Conservation (phyloP, 2,888 invertebrate genomes). For the Enchytraeus crypticus region DNA sequence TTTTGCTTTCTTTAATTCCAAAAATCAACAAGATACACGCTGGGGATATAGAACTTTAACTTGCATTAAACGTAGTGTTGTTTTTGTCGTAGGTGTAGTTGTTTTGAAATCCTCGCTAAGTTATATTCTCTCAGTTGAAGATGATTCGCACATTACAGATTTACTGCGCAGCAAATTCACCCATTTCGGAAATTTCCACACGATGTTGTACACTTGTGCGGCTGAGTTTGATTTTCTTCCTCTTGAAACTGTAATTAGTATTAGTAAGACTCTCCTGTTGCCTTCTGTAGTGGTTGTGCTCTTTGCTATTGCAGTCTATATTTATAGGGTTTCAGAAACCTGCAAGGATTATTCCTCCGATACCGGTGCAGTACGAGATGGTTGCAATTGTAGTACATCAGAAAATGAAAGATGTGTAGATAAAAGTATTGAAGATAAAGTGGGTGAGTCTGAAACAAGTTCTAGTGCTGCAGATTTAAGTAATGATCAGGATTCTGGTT, state of each 20-base stretch:
- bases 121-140: not conserved
- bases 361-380: not conserved
- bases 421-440: no score
- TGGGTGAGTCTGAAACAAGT: no score
- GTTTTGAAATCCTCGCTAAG: not conserved
- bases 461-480: no score
- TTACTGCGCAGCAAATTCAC: constrained; percentile 64
- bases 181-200: constrained; percentile 64
- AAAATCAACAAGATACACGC: no score
- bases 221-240: constrained; percentile 65
- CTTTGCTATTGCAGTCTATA: not conserved
- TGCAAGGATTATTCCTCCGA: not conserved
- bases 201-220: constrained; percentile 68
- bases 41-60: no score
- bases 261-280: not conserved
- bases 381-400: not conserved
- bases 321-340: no score
- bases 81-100: not conserved
- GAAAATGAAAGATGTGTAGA: not conserved
- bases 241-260: not conserved
- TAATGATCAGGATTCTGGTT: no score
- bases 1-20: not conserved
- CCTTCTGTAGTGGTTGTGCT: not conserved
- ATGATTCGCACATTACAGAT: constrained; percentile 60
- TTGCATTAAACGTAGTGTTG: not conserved